These are phyloP conservation scores for Synergus itoensis DNA, from an alignment of 2,888 invertebrate species.

Conservation along the genomic window DNA sequence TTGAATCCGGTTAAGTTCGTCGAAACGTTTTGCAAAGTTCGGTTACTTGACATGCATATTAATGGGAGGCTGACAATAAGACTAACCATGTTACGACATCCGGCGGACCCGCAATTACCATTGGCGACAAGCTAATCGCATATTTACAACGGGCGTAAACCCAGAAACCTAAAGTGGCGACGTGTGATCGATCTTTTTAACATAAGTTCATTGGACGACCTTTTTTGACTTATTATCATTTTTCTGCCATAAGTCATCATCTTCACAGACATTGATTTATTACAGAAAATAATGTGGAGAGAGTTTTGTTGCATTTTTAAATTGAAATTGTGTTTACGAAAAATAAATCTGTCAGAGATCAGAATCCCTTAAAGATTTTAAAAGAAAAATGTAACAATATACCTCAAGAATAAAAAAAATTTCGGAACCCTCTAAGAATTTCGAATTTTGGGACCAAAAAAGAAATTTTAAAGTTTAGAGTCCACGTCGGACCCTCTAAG, in stretches of 20 bases:
- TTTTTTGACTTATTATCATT: not conserved
- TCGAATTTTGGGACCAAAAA: no score
- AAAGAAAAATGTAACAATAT: no score
- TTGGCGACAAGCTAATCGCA: conserved; percentile 38
- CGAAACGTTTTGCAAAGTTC: conserved; percentile 25
- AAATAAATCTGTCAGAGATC: not conserved
- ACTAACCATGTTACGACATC: conserved; percentile 35
- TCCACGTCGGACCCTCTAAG: no score
- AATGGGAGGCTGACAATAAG: conserved; percentile 31
- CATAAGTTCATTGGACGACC: not conserved
- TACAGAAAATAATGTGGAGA: not conserved
- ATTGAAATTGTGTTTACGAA: not conserved
- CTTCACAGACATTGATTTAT: not conserved
- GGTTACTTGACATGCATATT: conserved; percentile 12
- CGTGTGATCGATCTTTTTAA: not conserved
- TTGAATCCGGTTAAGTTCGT: conserved; percentile 3
- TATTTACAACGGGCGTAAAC: conserved; percentile 25
- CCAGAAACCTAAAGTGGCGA: not conserved
- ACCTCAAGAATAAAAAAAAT: no score
- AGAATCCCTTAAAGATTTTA: no score
- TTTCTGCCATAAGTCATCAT: not conserved
- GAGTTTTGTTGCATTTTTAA: not conserved
- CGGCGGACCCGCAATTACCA: conserved; percentile 28
- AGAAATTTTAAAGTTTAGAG: no score
- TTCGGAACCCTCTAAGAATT: no score